Base-by-base conservation (phyloP, 2,888 invertebrate species). In the Tenthredo notha region DNA sequence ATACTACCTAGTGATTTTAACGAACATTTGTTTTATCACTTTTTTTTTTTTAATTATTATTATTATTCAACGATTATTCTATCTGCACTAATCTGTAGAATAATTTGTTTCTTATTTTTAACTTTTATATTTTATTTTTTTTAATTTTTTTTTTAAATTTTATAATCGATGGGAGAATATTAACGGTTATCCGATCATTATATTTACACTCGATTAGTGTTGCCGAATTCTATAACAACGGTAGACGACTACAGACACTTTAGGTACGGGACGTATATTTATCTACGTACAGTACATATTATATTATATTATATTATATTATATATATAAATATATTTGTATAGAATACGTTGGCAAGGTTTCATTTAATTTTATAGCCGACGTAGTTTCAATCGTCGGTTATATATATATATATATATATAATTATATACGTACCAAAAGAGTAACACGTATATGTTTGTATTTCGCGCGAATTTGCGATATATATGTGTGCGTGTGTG, bases 311-410 rank as follows among this genome's bases (percentile, higher is more conserved):
- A n/a, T n/a, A n/a, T n/a, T n/a, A n/a, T n/a, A 61, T 12, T 21
- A 25, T 21, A 29, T 61, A 61, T 37, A 37, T 2, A 15, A 29
- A 65, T 29, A 10, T 65, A 65, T 15, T 12, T 65, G 2, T 33
- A 67, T 29, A 67, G 15, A 67, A 67, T 33, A 67, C 67, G 72
- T 72, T 72, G 72, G 72, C 72, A 72, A 72, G 72, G 72, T 43
- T 72, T 72, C 72, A 25, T 72, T 72, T 40, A 40, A 72, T 72
- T 72, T 50, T 50, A 50, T 72, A 72, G 21, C 25, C 72, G 72
- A 72, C 40, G 72, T 72, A 72, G 25, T 25, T 25, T 67, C 67
- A 33, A 67, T 67, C 67, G 15, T 67, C 67, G 15, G 18, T 67
- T 67, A 21, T 67, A 37, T 18, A 37, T 40, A n/a, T 43, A 12